phyloP scores from a whole-genome alignment of 1,140 invertebrate species.

The Brachionus paranguensis region DNA sequence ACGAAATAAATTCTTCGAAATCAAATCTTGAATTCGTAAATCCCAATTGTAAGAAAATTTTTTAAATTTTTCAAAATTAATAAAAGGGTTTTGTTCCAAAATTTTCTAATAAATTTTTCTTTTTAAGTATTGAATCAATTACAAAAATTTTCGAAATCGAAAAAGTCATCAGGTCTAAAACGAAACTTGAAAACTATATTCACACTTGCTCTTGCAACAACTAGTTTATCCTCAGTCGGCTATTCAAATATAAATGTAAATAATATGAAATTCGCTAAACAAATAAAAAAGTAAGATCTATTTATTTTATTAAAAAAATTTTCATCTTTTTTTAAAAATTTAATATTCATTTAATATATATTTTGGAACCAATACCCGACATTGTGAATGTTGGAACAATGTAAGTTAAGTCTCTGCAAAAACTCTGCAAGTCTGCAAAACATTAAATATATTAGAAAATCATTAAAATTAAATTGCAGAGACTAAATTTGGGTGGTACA shows the following conservation, averaged over 20 bases:
- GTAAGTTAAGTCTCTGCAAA: too few relatives aligned
- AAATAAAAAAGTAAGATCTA: conserved; percentile 9
- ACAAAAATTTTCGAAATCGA: conserved; percentile 30
- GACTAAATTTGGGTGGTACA: too few relatives aligned
- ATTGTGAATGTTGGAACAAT: too few relatives aligned
- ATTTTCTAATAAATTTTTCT: not conserved
- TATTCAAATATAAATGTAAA: conserved; percentile 22
- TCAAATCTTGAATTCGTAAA: conserved; percentile 11
- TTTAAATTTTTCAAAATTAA: not conserved
- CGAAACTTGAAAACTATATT: conserved; percentile 34
- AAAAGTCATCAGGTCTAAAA: conserved; percentile 19
- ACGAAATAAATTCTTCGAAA: conserved; percentile 18
- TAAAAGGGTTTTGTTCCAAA: not conserved
- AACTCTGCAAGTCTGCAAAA: too few relatives aligned
- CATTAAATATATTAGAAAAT: too few relatives aligned
- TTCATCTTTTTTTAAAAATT: too few relatives aligned
- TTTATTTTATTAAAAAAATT: too few relatives aligned
- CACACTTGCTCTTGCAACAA: not conserved
- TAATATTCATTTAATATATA: not conserved
- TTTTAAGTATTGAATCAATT: not conserved
- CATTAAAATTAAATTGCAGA: too few relatives aligned
- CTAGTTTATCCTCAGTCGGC: not conserved
- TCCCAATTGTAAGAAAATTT: not conserved
- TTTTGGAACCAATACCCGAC: not conserved
- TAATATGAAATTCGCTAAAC: conserved; percentile 36